A percentile compares a stretch with the other conserved stretches of the same genome.
Conservation (phyloP, 2,888 invertebrate species). For the Noctuana brunneofusca region DNA sequence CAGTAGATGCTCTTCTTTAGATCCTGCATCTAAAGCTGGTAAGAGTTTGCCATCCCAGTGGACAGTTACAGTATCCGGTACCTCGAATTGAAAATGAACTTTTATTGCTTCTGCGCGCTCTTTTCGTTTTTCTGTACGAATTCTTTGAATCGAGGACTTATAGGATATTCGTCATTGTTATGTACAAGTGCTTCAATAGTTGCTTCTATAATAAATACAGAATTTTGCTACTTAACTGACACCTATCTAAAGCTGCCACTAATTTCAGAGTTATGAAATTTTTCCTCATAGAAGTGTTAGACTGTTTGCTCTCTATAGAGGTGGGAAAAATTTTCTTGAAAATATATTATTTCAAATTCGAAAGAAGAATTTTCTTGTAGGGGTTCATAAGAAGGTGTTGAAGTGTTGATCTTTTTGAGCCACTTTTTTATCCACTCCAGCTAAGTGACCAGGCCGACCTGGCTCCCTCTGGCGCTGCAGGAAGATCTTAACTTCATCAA, state of each 20-base stretch:
- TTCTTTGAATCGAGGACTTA: not conserved
- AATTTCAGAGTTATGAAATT: not conserved
- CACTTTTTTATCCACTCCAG: not conserved
- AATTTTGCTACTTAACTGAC: not conserved
- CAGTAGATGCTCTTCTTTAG: not conserved
- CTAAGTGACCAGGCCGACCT: not conserved
- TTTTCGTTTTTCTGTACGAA: not conserved
- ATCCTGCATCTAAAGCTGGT: not conserved
- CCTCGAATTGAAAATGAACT: not conserved
- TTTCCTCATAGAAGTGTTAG: not conserved
- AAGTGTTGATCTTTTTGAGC: not conserved
- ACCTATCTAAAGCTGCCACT: too few species aligned
- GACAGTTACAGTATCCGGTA: not conserved
- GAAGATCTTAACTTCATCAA: not conserved
- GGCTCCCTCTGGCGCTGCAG: not conserved
- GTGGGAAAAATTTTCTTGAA: not conserved
- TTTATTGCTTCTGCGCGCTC: not conserved
- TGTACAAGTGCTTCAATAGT: not conserved
- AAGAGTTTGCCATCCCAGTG: not conserved
- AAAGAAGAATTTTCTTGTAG: not conserved
- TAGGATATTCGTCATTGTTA: not conserved
- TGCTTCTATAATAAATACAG: not conserved
- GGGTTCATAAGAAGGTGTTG: not conserved
- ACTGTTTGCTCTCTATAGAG: not conserved
- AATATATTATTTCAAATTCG: not conserved